These are phyloP conservation scores for Euglossa dilemma DNA, from an alignment of 1,140 invertebrate genomes.

Conservation along the genomic window DNA sequence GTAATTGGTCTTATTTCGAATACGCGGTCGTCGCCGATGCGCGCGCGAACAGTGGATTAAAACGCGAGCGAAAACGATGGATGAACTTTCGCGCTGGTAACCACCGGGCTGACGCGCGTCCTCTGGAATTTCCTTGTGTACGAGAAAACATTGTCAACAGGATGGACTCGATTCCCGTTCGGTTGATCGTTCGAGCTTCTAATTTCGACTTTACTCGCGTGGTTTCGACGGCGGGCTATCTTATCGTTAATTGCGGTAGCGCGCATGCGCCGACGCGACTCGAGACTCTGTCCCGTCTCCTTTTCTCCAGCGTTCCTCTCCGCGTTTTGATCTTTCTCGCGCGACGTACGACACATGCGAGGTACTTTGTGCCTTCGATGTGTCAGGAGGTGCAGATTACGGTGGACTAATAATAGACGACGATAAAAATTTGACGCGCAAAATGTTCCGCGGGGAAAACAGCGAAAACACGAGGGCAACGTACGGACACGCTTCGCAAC, in stretches of 20 bases:
- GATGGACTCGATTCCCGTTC: neutral
- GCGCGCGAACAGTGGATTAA: neutral
- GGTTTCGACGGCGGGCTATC: conserved; percentile 61
- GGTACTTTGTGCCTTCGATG: conserved; percentile 69
- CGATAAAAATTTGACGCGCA: conserved; percentile 79
- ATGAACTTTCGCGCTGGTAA: neutral
- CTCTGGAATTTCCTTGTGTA: neutral
- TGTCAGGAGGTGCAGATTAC: conserved; percentile 75
- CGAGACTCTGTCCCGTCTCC: conserved; percentile 23
- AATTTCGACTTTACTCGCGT: conserved; percentile 55
- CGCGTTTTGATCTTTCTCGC: conserved; percentile 30
- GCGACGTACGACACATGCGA: conserved; percentile 47
- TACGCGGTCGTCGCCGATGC: too few species aligned
- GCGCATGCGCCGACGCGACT: conserved; percentile 56
- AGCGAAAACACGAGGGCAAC: conserved; percentile 75
- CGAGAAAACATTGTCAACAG: neutral
- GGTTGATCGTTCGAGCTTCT: conserved; percentile 28
- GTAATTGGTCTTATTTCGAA: conserved; percentile 1
- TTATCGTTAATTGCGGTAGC: conserved; percentile 62
- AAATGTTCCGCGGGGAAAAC: conserved; percentile 72
- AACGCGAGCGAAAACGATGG: neutral
- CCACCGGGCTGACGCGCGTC: neutral
- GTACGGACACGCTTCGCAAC: conserved; percentile 61
- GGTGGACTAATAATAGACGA: conserved; percentile 78
- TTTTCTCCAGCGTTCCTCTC: conserved; percentile 32